These are phyloP conservation scores for Ooceraea biroi DNA, from an alignment of 1,140 invertebrate genomes.

Conservation along the genomic window DNA sequence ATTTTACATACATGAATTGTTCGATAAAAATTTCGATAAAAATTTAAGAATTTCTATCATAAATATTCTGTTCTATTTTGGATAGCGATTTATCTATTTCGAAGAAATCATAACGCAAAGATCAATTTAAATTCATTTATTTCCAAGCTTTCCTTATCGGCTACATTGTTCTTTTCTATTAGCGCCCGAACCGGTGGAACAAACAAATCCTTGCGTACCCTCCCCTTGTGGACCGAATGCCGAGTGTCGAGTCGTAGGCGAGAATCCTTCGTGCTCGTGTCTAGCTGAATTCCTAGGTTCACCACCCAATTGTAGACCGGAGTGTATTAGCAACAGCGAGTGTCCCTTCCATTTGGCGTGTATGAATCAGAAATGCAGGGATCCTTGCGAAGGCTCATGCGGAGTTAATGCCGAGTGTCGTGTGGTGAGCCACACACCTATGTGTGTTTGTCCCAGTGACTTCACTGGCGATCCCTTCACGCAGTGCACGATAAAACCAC, in stretches of 20 bases:
- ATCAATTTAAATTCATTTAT: neutral
- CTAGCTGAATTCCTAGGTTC: slow-evolving; percentile 88
- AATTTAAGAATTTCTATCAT: slow-evolving; percentile 27
- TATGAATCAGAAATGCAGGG: slow-evolving; percentile 89
- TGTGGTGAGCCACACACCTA: slow-evolving; percentile 89
- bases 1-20: neutral
- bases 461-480: slow-evolving; percentile 88
- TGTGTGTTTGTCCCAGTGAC: slow-evolving; percentile 87
- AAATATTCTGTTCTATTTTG: slow-evolving; percentile 4
- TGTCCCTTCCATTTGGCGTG: slow-evolving; percentile 89
- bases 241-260: slow-evolving; percentile 88
- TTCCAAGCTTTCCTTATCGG: neutral
- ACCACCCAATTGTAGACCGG: slow-evolving; percentile 89
- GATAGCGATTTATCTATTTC: neutral
- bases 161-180: slow-evolving; percentile 17
- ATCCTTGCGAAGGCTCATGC: slow-evolving; percentile 90
- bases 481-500: slow-evolving; percentile 79
- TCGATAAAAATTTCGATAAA: neutral
- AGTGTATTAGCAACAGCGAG: slow-evolving; percentile 88
- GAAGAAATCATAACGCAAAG: neutral
- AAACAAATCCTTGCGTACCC: slow-evolving; percentile 88
- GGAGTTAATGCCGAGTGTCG: slow-evolving; percentile 88
- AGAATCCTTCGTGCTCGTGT: slow-evolving; percentile 89
- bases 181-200: slow-evolving; percentile 68
- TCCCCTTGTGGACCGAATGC: slow-evolving; percentile 91